Base-by-base conservation (phyloP, 2,113 vertebrate genomes). In the Crypturellus undulatus region DNA sequence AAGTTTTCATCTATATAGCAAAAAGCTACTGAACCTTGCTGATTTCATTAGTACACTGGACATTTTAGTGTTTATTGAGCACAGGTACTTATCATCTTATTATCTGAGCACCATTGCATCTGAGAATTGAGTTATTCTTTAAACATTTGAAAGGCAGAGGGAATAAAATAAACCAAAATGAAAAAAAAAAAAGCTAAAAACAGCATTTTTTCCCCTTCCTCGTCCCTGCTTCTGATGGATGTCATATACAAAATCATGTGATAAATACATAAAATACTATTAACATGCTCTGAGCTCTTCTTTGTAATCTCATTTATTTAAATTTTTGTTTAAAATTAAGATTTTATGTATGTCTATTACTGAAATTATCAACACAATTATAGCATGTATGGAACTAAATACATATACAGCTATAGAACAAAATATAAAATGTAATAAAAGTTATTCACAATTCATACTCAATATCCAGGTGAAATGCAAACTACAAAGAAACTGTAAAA, bases 11-110 rank as follows among this genome's bases (percentile, higher is more conserved):
- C 63, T 68, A 30, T 70, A 30, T 49, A 73, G 51, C 54, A 94
- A 76, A 77, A 95, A 78, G 20, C 43, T 73, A 83, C 21, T 77
- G 84, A 92, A 82, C 63, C 76, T 70, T 90, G 40, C 15, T 83
- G 84, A 94, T 83, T 95, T 95, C 49, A 80, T 90, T 83, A 85
- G 42, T 51, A 87, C 5, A 59, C 28, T 78, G 87, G 70, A 32
- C 22, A 52, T 59, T 78, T 59, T 71, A 84, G 9, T 78, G 60
- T 70, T 87, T 94, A 81, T 79, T 0, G 19, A 92, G 25, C 36
- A 62, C 4, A 2, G 22, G 25, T 82, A 52, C 62, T 86, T 92
- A 64, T 10, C 59, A 38, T 52, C 28, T 79, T n/a, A 84, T 79
- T 92, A 81, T 36, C 59, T 67, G 73, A 73, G 75, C 54, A 79